Evolutionary conservation across 2,113 vertebrate genomes (phyloP).

Genomic region (Stegostoma tigrinum): DNA sequence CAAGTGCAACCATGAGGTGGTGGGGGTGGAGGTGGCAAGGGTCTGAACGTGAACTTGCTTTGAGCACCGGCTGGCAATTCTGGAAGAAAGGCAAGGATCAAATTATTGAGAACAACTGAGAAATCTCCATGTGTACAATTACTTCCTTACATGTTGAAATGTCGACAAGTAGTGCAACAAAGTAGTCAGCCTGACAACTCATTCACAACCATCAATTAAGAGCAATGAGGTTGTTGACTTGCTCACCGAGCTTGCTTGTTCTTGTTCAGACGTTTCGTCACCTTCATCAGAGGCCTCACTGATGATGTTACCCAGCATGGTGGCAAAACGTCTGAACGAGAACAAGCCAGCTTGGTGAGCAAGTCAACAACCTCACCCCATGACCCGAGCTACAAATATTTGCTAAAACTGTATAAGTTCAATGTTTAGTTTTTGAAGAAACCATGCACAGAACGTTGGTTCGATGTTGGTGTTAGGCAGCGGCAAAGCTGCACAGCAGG

Average conservation of each 20-base stretch:
- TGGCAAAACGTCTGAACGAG: too few relatives aligned
- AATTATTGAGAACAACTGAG: background rate
- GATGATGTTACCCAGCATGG: too few relatives aligned
- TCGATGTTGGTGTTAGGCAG: background rate
- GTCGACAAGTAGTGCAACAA: background rate
- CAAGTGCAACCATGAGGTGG: constrained; percentile 90
- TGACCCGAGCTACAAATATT: too few relatives aligned
- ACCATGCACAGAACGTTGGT: background rate
- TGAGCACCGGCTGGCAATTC: constrained; percentile 81
- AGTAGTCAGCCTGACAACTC: background rate
- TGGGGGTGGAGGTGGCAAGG: constrained; percentile 79
- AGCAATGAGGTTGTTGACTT: too few relatives aligned
- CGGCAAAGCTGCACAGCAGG: background rate
- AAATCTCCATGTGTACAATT: background rate
- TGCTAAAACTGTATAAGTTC: background rate
- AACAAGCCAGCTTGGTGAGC: too few relatives aligned
- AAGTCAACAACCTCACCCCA: too few relatives aligned
- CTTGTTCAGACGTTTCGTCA: too few relatives aligned
- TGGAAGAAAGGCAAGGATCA: constrained; percentile 45
- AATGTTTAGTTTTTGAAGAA: background rate
- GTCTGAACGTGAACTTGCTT: constrained; percentile 90
- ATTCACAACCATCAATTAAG: background rate
- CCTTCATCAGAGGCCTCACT: too few relatives aligned
- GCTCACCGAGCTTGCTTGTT: too few relatives aligned
- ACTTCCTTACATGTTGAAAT: background rate